Evolutionary conservation across 2,888 invertebrate species (phyloP).

Genomic region (Amitus sp.): DNA sequence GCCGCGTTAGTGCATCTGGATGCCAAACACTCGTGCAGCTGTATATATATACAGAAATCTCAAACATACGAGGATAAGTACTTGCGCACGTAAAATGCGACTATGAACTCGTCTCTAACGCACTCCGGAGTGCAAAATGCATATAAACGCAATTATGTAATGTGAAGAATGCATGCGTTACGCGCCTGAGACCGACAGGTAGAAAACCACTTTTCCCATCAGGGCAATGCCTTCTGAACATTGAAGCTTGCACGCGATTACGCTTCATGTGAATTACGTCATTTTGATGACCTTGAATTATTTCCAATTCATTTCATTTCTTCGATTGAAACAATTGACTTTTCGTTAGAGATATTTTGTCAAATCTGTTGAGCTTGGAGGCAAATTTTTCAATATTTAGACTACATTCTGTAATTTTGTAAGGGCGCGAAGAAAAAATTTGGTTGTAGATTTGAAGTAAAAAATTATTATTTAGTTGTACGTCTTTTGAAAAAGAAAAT

Average conservation of each 20-base stretch:
- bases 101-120: neutral
- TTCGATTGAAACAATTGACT: too few relatives aligned
- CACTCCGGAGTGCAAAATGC: neutral
- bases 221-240: conserved; percentile 2
- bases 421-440: too few relatives aligned
- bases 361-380: neutral
- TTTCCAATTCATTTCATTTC: neutral
- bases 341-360: too few relatives aligned
- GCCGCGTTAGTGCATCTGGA: conserved; percentile 8
- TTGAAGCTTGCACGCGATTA: conserved; percentile 1
- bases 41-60: conserved; percentile 13
- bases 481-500: too few relatives aligned
- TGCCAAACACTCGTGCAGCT: conserved; percentile 13
- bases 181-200: neutral
- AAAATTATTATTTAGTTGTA: too few relatives aligned
- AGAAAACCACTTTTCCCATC: conserved; percentile 6
- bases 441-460: too few relatives aligned
- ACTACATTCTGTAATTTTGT: too few relatives aligned
- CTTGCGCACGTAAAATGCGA: conserved; percentile 6
- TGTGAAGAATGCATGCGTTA: conserved; percentile 12
- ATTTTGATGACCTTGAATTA: neutral
- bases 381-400: too few relatives aligned
- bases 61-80: conserved; percentile 18
- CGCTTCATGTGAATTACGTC: neutral
- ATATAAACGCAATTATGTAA: conserved; percentile 7